A percentile compares a stretch with the other conserved stretches of the same genome.
phyloP scores from a whole-genome alignment of 2,113 vertebrate species.

The Ciconia boyciana region DNA sequence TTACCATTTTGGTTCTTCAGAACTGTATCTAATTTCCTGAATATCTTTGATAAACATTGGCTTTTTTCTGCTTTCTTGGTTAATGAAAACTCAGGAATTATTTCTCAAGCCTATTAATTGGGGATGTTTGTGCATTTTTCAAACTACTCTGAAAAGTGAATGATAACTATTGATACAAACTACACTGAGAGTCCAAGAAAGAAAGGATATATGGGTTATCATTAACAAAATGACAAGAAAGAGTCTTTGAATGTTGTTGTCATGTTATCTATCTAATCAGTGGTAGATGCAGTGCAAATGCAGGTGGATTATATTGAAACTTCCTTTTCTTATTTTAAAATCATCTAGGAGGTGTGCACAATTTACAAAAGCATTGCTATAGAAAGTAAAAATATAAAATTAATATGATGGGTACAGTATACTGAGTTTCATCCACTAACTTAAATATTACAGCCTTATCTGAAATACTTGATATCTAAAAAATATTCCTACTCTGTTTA shows the following conservation, averaged over 20 bases:
- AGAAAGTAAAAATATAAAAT: neutral
- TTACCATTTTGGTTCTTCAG: neutral
- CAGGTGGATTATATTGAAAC: neutral
- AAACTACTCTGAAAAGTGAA: neutral
- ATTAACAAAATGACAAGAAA: neutral
- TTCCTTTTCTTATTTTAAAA: neutral
- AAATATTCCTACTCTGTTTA: neutral
- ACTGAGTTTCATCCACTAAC: neutral
- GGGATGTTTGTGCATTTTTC: neutral
- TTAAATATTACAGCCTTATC: neutral
- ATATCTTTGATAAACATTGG: neutral
- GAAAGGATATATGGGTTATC: neutral
- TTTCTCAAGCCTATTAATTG: neutral
- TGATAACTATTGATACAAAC: neutral
- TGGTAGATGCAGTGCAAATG: neutral
- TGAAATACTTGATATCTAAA: neutral
- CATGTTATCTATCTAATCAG: neutral
- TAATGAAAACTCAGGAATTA: constrained; percentile 28
- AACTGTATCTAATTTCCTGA: constrained; percentile 17
- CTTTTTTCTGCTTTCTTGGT: neutral
- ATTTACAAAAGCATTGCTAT: neutral
- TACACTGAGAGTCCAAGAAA: neutral
- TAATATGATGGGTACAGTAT: neutral
- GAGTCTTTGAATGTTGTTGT: neutral
- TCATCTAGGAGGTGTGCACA: neutral